These are phyloP conservation scores for Drosophila funebris DNA, from an alignment of 1,140 invertebrate genomes.

Conservation along the genomic window DNA sequence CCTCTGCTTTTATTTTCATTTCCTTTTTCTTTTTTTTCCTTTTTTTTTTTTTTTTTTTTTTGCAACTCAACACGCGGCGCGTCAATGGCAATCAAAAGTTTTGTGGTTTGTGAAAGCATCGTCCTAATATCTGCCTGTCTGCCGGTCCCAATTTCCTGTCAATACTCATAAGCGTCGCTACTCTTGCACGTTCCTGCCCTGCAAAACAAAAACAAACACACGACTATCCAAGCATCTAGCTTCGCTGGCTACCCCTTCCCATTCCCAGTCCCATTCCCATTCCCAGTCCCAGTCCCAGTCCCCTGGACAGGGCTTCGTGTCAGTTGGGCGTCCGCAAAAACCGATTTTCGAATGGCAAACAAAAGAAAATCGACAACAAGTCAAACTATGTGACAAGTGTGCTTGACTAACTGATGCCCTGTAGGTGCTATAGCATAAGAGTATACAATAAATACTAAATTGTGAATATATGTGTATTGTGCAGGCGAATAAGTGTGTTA, in stretches of 20 bases:
- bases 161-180: constrained; percentile 59
- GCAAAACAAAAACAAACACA: background rate
- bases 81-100: constrained; percentile 60
- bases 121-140: constrained; percentile 47
- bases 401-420: background rate
- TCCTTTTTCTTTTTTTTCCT: background rate
- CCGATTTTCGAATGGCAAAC: constrained; percentile 73
- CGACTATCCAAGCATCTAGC: background rate
- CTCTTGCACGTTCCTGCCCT: background rate
- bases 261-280: too few relatives aligned
- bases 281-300: background rate
- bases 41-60: background rate
- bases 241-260: background rate
- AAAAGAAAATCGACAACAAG: constrained; percentile 47
- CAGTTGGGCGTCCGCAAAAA: constrained; percentile 64
- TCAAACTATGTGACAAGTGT: background rate
- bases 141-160: constrained; percentile 76
- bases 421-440: background rate
- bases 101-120: constrained; percentile 42
- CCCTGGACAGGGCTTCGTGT: constrained; percentile 57
- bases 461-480: too few relatives aligned
- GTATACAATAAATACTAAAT: too few relatives aligned
- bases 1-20: constrained; percentile 9
- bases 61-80: constrained; percentile 38
- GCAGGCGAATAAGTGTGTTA: too few relatives aligned